Conservation (phyloP, 2,113 vertebrate species). For the Sturnira hondurensis region DNA sequence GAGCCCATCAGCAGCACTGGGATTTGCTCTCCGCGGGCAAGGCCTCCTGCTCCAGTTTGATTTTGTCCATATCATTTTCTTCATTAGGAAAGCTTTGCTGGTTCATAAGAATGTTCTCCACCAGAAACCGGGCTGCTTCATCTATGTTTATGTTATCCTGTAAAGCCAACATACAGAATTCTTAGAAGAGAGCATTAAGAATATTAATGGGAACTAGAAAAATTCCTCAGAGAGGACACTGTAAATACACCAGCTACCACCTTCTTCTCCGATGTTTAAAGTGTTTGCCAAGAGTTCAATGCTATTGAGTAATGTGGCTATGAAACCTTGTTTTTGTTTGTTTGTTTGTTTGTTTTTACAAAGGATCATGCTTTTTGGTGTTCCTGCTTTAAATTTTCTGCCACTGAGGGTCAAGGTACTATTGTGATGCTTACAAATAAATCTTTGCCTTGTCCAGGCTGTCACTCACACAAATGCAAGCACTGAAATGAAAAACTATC, state of each 20-base stretch:
- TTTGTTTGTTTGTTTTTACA: not conserved
- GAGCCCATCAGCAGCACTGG: slow-evolving; percentile 89
- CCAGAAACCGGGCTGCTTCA: slow-evolving; percentile 94
- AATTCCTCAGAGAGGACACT: not conserved
- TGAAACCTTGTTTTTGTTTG: not conserved
- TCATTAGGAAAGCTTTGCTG: slow-evolving; percentile 90
- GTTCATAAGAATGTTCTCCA: slow-evolving; percentile 93
- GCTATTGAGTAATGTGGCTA: too few relatives aligned
- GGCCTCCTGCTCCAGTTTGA: slow-evolving; percentile 89
- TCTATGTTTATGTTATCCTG: slow-evolving; percentile 99
- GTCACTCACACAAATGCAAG: not conserved
- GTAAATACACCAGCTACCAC: not conserved
- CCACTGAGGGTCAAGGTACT: not conserved
- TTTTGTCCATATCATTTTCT: slow-evolving; percentile 87
- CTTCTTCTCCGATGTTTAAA: not conserved
- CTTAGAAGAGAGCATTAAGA: not conserved
- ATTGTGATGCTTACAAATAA: not conserved
- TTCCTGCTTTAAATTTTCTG: not conserved
- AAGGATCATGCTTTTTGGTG: not conserved
- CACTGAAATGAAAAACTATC: not conserved
- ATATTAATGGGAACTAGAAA: not conserved
- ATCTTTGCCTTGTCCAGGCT: not conserved
- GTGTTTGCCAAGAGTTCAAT: not conserved
- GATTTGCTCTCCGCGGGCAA: slow-evolving; percentile 89
- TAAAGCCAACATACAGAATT: not conserved